phyloP scores from a whole-genome alignment of 2,113 vertebrate species.

The Callithrix jacchus region DNA sequence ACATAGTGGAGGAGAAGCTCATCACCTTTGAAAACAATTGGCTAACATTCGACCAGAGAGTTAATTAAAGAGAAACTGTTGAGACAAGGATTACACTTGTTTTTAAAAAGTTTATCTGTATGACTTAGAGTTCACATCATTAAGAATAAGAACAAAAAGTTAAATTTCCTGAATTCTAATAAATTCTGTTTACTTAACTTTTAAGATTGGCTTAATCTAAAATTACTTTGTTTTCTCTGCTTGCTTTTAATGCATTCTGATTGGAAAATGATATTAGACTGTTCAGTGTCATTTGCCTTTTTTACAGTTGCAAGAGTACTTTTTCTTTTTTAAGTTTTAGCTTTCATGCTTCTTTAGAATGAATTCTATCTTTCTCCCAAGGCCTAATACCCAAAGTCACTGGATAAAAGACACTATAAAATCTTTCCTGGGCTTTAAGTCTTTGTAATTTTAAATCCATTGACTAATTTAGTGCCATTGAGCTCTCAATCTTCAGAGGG shows the following conservation, averaged over 20 bases:
- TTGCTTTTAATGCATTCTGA: conserved; percentile 51
- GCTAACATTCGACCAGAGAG: conserved; percentile 59
- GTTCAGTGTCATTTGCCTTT: conserved; percentile 49
- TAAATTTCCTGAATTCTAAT: conserved; percentile 51
- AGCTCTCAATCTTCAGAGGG: conserved; percentile 55
- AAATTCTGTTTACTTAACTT: conserved; percentile 57
- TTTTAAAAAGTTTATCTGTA: conserved; percentile 62
- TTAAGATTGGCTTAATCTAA: conserved; percentile 52
- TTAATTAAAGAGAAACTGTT: conserved; percentile 74
- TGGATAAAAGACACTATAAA: conserved; percentile 58
- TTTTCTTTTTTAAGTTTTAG: neutral
- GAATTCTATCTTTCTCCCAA: conserved; percentile 60
- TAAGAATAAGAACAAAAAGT: conserved; percentile 49
- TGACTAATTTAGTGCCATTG: conserved; percentile 67
- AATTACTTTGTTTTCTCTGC: conserved; percentile 43
- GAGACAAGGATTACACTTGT: conserved; percentile 62
- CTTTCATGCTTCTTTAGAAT: conserved; percentile 46
- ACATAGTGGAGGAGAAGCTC: conserved; percentile 64
- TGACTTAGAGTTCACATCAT: conserved; percentile 52
- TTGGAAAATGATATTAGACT: conserved; percentile 50
- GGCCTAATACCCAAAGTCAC: conserved; percentile 36
- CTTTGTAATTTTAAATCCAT: conserved; percentile 72
- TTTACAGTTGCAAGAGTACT: conserved; percentile 16
- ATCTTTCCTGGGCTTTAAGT: conserved; percentile 42
- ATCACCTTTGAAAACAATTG: conserved; percentile 67